Evolutionary conservation across 2,888 invertebrate species (phyloP).

Genomic region (Tholera decimalis): DNA sequence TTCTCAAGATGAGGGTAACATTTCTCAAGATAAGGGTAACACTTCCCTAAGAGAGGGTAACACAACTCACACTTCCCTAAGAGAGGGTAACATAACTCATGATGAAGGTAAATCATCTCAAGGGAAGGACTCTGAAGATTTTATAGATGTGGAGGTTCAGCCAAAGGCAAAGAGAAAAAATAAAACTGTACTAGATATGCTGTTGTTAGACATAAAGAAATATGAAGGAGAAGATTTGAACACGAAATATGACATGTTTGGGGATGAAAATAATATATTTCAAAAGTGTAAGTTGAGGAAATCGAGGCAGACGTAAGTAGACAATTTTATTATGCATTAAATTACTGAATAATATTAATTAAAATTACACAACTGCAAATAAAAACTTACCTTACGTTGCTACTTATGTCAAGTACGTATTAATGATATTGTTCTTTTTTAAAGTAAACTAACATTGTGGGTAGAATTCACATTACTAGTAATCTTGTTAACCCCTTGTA

Average conservation of each 20-base stretch:
- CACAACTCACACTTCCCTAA: not conserved
- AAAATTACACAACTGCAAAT: no score
- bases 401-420: no score
- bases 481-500: no score
- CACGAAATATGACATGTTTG: conserved; percentile 22
- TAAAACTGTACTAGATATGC: conserved; percentile 22
- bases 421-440: no score
- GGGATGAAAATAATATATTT: conserved; percentile 21
- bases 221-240: not conserved
- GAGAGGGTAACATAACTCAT: not conserved
- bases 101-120: not conserved
- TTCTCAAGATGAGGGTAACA: not conserved
- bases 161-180: conserved; percentile 15
- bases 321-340: not conserved
- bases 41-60: not conserved
- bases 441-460: no score
- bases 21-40: not conserved
- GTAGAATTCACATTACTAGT: no score
- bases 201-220: conserved; percentile 4
- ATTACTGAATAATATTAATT: no score
- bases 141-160: not conserved
- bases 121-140: not conserved
- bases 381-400: no score
- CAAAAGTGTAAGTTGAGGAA: conserved; percentile 41
- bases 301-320: conserved; percentile 33